A percentile compares a stretch with the other conserved stretches of the same genome.
Conservation (phyloP, 1,140 invertebrate genomes). For the Phymorhynchus buccinoides region DNA sequence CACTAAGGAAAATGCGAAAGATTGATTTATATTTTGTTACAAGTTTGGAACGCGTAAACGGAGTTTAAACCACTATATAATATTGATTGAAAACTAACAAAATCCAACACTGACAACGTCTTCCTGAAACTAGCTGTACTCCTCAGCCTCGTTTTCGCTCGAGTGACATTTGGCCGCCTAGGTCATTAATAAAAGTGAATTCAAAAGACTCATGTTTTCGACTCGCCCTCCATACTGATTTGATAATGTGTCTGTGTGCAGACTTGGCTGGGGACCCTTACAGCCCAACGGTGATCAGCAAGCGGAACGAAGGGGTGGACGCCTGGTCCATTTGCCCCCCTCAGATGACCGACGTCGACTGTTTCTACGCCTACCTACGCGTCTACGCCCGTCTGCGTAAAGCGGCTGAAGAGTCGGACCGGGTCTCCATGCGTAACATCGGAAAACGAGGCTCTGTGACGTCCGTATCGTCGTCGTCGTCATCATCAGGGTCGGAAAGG, state of each 20-base stretch:
- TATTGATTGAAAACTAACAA: too few relatives aligned
- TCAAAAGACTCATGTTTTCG: too few relatives aligned
- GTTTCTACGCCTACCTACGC: slow-evolving; percentile 46
- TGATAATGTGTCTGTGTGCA: neutral
- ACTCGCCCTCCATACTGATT: too few relatives aligned
- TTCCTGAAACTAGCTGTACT: too few relatives aligned
- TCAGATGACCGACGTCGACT: slow-evolving; percentile 41
- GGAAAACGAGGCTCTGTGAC: slow-evolving; percentile 38
- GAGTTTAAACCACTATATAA: too few relatives aligned
- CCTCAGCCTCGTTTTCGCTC: too few relatives aligned
- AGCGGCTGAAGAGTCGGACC: slow-evolving; percentile 37
- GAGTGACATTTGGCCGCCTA: too few relatives aligned
- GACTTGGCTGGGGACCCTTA: neutral
- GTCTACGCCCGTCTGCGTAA: slow-evolving; percentile 49
- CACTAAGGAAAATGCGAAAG: too few relatives aligned
- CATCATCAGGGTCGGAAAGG: neutral
- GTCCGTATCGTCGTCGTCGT: neutral
- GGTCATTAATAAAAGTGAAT: too few relatives aligned
- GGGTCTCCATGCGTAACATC: slow-evolving; percentile 45
- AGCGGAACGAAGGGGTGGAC: slow-evolving; percentile 27
- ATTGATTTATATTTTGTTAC: too few relatives aligned
- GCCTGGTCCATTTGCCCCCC: slow-evolving; percentile 38
- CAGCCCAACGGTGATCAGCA: neutral
- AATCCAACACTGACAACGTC: too few relatives aligned
- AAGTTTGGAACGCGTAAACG: too few relatives aligned